phyloP scores from a whole-genome alignment of 2,888 invertebrate species.

The Platypus cylindrus region DNA sequence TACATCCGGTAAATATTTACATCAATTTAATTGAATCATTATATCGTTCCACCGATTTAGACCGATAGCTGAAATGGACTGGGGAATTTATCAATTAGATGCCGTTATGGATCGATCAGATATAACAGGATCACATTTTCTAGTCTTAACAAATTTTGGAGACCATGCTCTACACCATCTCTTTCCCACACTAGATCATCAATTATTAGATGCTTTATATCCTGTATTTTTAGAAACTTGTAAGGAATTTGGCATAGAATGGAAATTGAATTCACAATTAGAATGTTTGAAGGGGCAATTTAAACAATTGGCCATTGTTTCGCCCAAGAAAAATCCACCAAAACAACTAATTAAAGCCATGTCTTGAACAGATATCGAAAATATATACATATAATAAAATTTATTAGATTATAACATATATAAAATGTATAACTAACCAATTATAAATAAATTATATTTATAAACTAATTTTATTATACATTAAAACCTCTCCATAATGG shows the following conservation, averaged over 20 bases:
- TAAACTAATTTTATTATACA: no score
- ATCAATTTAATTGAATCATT: no score
- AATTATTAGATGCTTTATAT: conserved; percentile 51
- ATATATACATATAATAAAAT: no score
- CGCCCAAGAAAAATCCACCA: conserved; percentile 31
- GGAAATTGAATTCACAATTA: conserved; percentile 39
- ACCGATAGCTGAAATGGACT: conserved; percentile 39
- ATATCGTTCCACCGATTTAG: conserved; percentile 13
- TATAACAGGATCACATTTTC: conserved; percentile 50
- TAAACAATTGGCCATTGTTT: conserved; percentile 41
- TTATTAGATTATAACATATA: no score
- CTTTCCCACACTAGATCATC: conserved; percentile 70
- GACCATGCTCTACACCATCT: conserved; percentile 70
- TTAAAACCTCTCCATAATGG: no score
- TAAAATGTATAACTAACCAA: no score
- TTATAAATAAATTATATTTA: no score
- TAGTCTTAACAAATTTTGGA: conserved; percentile 61
- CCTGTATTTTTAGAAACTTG: conserved; percentile 50
- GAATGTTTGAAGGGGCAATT: conserved; percentile 56
- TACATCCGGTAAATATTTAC: no score
- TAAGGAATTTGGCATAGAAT: conserved; percentile 46
- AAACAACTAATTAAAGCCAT: conserved; percentile 8
- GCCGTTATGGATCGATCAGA: conserved; percentile 59
- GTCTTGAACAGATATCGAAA: no score
- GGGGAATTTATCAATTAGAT: conserved; percentile 67